These are phyloP conservation scores for Callocephalon fimbriatum DNA, from an alignment of 2,113 vertebrate species.

Conservation along the genomic window DNA sequence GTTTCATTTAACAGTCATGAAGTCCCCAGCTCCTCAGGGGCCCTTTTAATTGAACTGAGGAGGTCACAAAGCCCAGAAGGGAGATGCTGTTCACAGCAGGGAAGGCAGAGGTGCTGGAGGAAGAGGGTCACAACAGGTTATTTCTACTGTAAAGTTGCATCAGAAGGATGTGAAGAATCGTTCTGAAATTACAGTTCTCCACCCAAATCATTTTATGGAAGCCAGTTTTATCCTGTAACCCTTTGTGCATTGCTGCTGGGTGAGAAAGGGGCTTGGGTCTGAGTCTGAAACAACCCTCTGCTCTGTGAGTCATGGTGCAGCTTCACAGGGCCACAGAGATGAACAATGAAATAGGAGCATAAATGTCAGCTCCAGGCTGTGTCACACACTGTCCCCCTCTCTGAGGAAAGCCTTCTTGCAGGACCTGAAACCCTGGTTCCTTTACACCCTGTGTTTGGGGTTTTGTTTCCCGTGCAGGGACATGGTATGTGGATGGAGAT, in stretches of 20 bases:
- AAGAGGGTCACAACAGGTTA: neutral
- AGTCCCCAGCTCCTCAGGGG: neutral
- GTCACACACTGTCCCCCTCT: neutral
- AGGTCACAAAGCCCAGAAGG: neutral
- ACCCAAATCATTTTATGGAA: neutral
- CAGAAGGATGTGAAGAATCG: neutral
- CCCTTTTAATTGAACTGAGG: neutral
- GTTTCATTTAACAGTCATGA: neutral
- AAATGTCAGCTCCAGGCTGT: neutral
- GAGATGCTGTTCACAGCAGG: neutral
- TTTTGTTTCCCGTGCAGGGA: neutral
- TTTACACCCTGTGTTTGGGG: neutral
- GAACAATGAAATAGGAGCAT: neutral
- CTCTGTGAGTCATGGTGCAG: neutral
- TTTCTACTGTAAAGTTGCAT: neutral
- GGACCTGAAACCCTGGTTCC: neutral
- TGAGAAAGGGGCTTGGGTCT: neutral
- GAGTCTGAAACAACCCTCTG: neutral
- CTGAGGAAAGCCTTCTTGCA: neutral
- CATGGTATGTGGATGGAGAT: neutral
- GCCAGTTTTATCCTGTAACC: neutral
- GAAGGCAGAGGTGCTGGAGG: neutral
- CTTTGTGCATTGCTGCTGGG: neutral
- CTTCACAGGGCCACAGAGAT: neutral
- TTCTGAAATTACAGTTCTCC: neutral